Conservation (phyloP, 2,888 invertebrate species). For the Metalampra italica region DNA sequence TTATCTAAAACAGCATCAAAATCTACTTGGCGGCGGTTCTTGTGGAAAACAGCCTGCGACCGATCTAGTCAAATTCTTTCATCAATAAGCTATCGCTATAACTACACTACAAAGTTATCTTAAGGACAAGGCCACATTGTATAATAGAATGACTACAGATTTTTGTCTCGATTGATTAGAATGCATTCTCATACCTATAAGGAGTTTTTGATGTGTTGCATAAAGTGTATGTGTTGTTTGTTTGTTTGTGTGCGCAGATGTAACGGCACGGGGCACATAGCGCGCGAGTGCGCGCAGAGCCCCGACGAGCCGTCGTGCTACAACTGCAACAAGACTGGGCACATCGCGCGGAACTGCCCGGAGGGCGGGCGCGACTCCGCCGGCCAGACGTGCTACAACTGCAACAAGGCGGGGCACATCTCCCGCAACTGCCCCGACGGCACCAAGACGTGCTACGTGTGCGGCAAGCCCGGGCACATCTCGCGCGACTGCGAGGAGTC, state of each 20-base stretch:
- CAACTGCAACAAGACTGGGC: conserved; percentile 96
- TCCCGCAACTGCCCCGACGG: conserved; percentile 90
- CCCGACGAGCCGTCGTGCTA: conserved; percentile 93
- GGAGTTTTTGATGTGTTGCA: no score
- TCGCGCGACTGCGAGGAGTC: conserved; percentile 93
- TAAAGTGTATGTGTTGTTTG: no score
- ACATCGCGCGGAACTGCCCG: conserved; percentile 92
- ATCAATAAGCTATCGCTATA: no score
- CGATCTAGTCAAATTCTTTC: no score
- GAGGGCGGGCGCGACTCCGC: conserved; percentile 84
- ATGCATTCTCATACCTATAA: no score
- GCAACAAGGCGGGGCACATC: conserved; percentile 95
- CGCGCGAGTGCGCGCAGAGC: conserved; percentile 93
- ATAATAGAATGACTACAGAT: no score
- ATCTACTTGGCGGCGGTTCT: no score
- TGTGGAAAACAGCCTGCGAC: no score
- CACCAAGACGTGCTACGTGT: conserved; percentile 95
- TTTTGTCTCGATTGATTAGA: no score
- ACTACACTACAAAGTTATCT: neutral
- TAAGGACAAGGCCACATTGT: neutral
- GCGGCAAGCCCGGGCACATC: conserved; percentile 94
- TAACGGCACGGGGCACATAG: conserved; percentile 95
- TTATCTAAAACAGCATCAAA: no score
- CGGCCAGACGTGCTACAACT: conserved; percentile 93
- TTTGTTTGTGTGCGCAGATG: conserved; percentile 82